Conservation (phyloP, 2,797 vertebrate genomes). For the Carduelis carduelis region DNA sequence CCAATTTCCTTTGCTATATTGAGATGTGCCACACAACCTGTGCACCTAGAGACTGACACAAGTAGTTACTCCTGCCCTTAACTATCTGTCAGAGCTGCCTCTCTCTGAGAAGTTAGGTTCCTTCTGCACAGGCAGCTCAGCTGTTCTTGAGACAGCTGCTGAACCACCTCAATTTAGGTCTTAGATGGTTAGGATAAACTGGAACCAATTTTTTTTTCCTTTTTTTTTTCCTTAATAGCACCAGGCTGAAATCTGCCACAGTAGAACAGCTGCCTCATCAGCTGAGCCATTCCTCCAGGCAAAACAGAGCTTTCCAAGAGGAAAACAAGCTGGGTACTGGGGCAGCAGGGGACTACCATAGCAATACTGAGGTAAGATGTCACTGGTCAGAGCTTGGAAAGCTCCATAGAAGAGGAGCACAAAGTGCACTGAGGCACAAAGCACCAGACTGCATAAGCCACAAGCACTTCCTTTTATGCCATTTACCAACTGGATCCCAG, state of each 20-base stretch:
- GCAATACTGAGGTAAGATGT: background rate
- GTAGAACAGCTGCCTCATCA: conserved; percentile 22
- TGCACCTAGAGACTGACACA: background rate
- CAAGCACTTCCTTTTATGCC: background rate
- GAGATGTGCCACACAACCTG: background rate
- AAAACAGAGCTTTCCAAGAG: background rate
- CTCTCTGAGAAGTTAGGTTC: background rate
- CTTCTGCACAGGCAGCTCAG: background rate
- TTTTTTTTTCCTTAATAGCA: background rate
- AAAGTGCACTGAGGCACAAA: background rate
- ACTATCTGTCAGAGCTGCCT: background rate
- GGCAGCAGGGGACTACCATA: background rate
- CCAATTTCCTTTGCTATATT: background rate
- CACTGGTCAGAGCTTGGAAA: background rate
- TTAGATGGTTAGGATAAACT: conserved; percentile 6
- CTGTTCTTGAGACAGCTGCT: conserved; percentile 32
- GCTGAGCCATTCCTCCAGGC: conserved; percentile 1
- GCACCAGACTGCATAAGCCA: background rate
- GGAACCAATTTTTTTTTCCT: background rate
- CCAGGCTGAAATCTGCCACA: background rate
- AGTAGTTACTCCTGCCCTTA: background rate
- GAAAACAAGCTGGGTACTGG: background rate
- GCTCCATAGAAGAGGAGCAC: background rate
- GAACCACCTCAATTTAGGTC: background rate
- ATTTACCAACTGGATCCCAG: background rate